Base-by-base conservation (phyloP, 2,797 vertebrate species). In the Chiloscyllium punctatum region DNA sequence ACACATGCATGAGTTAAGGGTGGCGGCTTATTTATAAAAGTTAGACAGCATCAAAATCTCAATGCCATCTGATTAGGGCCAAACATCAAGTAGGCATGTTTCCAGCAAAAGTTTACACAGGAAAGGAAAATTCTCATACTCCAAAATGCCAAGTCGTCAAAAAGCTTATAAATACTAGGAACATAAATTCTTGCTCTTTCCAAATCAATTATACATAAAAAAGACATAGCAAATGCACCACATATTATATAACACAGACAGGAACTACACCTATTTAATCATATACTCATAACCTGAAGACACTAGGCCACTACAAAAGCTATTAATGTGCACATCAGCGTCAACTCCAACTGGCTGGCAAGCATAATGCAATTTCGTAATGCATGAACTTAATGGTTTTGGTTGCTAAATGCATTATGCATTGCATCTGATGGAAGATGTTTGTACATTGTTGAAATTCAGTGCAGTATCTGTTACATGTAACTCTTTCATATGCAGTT, bases 351-450 rank as follows among this genome's bases (percentile, higher is more conserved):
- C 42, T 84, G 88, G 53, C 33, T 66, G 27, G 30, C 11, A 66
- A n/a, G 88, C 88, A n/a, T n/a, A 91, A 91, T 66, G 53, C 62
- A 91, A 66, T 91, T 90, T 90, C 8, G 53, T 33, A 62, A 88
- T 88, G 25, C 30, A 53, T 7, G 42, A 88, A 25, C 23, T 88
- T 88, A 57, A 57, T 33, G 86, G 11, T 15, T 18, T 90, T 90
- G 33, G 57, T 21, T 15, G 7, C 11, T 33, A 53, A 62, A 62
- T 66, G 15, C 53, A 57, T 91, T 91, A 18, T 1, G 53, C 62
- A 27, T 66, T 91, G 6, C 13, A 62, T 90, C 62, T 48, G 79
- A 84, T 84, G 21, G 82, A 84, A 42, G 37, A 82, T 42, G 42
- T 79, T 48, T 84, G 82, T 23, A 84, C 37, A 23, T 84, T 48